Evolutionary conservation across 2,888 invertebrate genomes (phyloP), one percentile per base, ranked within the genome.

Genomic region (Eulithis testata): DNA sequence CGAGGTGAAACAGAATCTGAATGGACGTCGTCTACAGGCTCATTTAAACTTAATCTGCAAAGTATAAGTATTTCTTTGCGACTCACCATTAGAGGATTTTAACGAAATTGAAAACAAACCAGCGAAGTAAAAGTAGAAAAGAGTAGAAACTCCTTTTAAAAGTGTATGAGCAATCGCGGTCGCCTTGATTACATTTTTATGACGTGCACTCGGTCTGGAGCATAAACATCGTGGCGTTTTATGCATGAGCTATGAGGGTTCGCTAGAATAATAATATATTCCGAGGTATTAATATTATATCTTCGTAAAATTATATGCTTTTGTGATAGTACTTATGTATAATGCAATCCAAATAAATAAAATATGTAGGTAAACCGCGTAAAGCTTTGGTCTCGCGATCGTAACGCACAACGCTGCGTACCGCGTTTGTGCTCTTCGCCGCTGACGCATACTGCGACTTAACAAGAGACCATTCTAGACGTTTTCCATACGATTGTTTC

Each of bases 161-260:
- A 70, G 68, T 69, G 65, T 52, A 67, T 60, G 64, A 70, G 75
- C 74, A 74, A 67, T 68, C 60, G 50, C 59, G 49, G 56, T 57
- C 40, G 64, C 58, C 61, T 64, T 66, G 63, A 66, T 74, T 72
- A 65, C 60, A 45, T 65, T 72, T 71, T 68, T 71, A 74, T 72
- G 45, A 51, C 21, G 54, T 65, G 71, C 69, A 60, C 66, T 59
- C 36, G 44, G 62, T 52, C 47, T 37, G 11, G 27, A 49, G 49
- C 40, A 63, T 59, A 63, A 70, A 51, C 59, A 64, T 56, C 55
- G 54, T 36, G n/a, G 50, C 43, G 40, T 45, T 65, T 59, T 57
- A 66, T 70, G 50, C 63, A 59, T 62, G 59, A 60, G 58, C 9
- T 47, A 31, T 6, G 31, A 47, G 40, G 8, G 40, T 8, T 40